These are phyloP conservation scores for Acromyrmex echinatior DNA, from an alignment of 1,140 invertebrate genomes.

Conservation along the genomic window DNA sequence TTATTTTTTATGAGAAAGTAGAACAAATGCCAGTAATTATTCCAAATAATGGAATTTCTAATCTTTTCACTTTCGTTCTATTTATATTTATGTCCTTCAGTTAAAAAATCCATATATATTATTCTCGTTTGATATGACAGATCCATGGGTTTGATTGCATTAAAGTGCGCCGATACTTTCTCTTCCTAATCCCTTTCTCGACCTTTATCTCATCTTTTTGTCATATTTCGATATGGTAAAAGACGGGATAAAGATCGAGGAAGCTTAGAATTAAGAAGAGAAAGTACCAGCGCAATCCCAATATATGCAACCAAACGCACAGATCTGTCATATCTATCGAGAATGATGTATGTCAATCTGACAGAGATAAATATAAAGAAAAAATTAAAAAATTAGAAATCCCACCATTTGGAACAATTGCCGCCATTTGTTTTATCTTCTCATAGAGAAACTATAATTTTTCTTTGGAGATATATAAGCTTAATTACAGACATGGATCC, in stretches of 20 bases:
- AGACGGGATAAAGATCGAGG: neutral
- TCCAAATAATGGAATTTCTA: neutral
- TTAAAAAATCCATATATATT: neutral
- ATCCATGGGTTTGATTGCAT: neutral
- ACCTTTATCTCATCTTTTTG: slow-evolving; percentile 2
- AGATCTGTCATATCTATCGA: neutral
- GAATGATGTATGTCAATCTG: neutral
- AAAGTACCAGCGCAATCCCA: neutral
- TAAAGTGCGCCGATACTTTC: neutral
- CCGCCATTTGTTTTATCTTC: neutral
- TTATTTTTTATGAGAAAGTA: neutral
- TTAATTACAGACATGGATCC: neutral
- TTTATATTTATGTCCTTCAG: neutral
- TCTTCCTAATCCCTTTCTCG: neutral
- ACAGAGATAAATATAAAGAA: slow-evolving; percentile 9
- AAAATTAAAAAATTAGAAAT: neutral
- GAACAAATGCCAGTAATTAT: neutral
- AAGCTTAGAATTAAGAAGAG: neutral
- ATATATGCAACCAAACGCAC: neutral
- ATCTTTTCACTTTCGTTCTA: neutral
- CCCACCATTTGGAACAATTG: neutral
- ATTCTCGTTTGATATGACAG: neutral
- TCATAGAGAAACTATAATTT: neutral
- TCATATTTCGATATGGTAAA: neutral
- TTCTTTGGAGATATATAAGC: neutral